Evolutionary conservation across 2,113 vertebrate genomes (phyloP).

Genomic region (Cryptotis parvus): DNA sequence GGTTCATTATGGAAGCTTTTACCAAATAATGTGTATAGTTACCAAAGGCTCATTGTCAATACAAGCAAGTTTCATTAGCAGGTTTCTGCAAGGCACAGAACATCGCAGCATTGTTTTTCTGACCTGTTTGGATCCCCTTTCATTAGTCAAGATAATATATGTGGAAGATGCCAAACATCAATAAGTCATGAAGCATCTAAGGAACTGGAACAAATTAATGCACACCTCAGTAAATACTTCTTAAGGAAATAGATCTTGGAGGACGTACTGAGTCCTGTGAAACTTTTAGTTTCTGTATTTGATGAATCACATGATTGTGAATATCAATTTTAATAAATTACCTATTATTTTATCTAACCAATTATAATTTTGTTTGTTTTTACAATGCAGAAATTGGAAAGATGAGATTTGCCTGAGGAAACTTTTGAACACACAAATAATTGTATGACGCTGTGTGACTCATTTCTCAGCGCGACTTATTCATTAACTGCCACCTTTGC

Average conservation of each 20-base stretch:
- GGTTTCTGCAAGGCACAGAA: background rate
- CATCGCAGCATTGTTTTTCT: background rate
- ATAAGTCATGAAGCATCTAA: fast-evolving
- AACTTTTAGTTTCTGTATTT: background rate
- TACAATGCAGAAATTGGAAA: background rate
- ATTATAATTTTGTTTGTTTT: background rate
- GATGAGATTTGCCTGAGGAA: background rate
- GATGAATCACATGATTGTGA: background rate
- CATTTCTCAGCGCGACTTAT: background rate
- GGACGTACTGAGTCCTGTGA: background rate
- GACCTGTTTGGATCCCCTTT: background rate
- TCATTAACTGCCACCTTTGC: background rate
- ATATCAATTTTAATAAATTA: background rate
- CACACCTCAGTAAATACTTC: background rate
- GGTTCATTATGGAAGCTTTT: background rate
- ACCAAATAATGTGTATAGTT: background rate
- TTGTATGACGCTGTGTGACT: background rate
- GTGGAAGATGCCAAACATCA: background rate
- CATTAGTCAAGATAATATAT: background rate
- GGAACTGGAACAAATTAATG: background rate
- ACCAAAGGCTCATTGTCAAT: background rate
- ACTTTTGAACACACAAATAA: background rate
- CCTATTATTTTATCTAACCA: background rate
- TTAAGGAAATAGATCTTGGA: background rate
- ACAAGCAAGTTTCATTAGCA: background rate